These are phyloP conservation scores for Callimorpha dominula DNA, from an alignment of 2,888 invertebrate genomes.

Conservation along the genomic window DNA sequence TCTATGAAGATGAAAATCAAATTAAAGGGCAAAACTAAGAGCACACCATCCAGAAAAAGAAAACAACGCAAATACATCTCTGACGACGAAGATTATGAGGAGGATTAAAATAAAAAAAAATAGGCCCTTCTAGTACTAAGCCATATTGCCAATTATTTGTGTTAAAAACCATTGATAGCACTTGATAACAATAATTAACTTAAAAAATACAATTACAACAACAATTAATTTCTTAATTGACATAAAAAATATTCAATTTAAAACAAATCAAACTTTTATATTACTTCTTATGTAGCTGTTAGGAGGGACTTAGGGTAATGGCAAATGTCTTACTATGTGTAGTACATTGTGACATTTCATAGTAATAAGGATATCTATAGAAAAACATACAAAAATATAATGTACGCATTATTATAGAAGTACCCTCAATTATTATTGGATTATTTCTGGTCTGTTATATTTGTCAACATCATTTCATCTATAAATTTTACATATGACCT, in stretches of 20 bases:
- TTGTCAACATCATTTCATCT: slow-evolving; percentile 15
- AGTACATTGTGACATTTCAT: slow-evolving; percentile 27
- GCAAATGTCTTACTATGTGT: slow-evolving; percentile 5
- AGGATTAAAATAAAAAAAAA: slow-evolving; percentile 72
- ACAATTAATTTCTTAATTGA: slow-evolving; percentile 1
- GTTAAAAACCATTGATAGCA: slow-evolving; percentile 1
- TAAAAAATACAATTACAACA: neutral
- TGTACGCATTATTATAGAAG: neutral
- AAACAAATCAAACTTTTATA: slow-evolving; percentile 7
- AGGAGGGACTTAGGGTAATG: slow-evolving; percentile 34
- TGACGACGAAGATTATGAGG: slow-evolving; percentile 89
- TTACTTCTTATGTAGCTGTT: slow-evolving; percentile 19
- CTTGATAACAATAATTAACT: slow-evolving; percentile 3
- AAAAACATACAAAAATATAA: slow-evolving; percentile 2
- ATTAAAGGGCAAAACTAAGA: slow-evolving; percentile 85
- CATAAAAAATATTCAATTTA: slow-evolving; percentile 8
- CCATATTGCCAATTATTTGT: neutral
- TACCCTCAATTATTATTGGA: slow-evolving; percentile 3
- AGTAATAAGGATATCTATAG: slow-evolving; percentile 38
- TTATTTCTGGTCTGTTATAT: neutral
- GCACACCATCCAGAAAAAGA: slow-evolving; percentile 85
- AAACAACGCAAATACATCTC: slow-evolving; percentile 88
- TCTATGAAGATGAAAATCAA: slow-evolving; percentile 92
- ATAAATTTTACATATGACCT: slow-evolving; percentile 35
- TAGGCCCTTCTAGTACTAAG: slow-evolving; percentile 19